A percentile compares a stretch with the other conserved stretches of the same genome.
Conservation (phyloP, 2,888 invertebrate genomes). For the Acleris emargana region DNA sequence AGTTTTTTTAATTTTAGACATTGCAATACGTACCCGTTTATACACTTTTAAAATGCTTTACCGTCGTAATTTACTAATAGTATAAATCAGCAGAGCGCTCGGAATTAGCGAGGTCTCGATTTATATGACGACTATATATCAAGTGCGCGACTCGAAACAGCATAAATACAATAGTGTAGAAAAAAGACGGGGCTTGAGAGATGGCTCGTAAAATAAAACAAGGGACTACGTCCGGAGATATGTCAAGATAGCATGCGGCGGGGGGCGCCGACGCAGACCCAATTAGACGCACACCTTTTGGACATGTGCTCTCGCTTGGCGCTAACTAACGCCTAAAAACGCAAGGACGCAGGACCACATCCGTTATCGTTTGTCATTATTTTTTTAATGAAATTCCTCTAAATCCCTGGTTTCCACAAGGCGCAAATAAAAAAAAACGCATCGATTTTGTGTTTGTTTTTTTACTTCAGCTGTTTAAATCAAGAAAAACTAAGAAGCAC, state of each 20-base stretch:
- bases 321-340: conserved; percentile 74
- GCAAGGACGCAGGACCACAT: conserved; percentile 67
- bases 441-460: conserved; percentile 25
- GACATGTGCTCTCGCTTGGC: conserved; percentile 78
- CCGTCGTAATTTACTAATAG: conserved; percentile 45
- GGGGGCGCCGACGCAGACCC: conserved; percentile 71
- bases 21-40: too few relatives aligned
- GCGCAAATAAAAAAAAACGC: conserved; percentile 17
- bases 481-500: conserved; percentile 10
- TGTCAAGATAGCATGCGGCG: conserved; percentile 81
- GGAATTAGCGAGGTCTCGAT: conserved; percentile 62
- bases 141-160: conserved; percentile 66
- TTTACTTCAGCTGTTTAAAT: conserved; percentile 21
- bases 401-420: conserved; percentile 22
- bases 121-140: conserved; percentile 72
- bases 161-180: conserved; percentile 72
- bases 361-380: conserved; percentile 73
- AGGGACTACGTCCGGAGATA: conserved; percentile 80
- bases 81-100: conserved; percentile 51
- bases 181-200: conserved; percentile 70
- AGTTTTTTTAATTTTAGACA: too few relatives aligned
- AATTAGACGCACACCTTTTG: conserved; percentile 83
- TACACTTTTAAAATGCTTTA: conserved; percentile 31
- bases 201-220: conserved; percentile 82
- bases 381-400: conserved; percentile 44